These are phyloP conservation scores for Dorcus hopei DNA, from an alignment of 2,888 invertebrate species.

Conservation along the genomic window DNA sequence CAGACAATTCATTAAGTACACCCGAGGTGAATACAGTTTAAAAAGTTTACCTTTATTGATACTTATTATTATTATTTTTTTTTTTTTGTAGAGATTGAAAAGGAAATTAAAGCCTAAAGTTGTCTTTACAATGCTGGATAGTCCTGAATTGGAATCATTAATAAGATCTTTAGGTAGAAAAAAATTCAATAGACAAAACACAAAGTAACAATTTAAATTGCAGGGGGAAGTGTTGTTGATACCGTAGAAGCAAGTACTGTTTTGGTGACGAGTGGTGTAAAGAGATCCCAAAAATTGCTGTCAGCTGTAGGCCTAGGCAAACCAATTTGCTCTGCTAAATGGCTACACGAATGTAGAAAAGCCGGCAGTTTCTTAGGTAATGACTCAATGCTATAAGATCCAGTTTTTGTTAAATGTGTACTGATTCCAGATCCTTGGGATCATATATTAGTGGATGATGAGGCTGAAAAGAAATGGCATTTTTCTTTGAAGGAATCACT, in stretches of 20 bases:
- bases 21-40: not conserved
- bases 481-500: conserved; percentile 47
- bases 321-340: conserved; percentile 54
- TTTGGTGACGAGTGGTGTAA: conserved; percentile 55
- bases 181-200: not conserved
- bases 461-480: conserved; percentile 53
- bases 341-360: conserved; percentile 41
- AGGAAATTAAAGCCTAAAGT: conserved; percentile 42
- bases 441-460: conserved; percentile 52
- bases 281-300: conserved; percentile 59
- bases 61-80: not conserved
- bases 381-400: not conserved
- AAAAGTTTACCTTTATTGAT: not conserved
- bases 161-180: conserved; percentile 40
- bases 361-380: conserved; percentile 39
- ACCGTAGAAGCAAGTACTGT: conserved; percentile 51
- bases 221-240: conserved; percentile 57
- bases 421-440: conserved; percentile 57
- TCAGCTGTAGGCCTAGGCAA: conserved; percentile 58
- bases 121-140: conserved; percentile 47
- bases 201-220: not conserved
- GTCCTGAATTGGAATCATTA: conserved; percentile 38
- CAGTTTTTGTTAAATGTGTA: not conserved
- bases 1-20: not conserved
- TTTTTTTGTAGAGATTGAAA: conserved; percentile 31